Percentiles rank a stretch among this genome's conserved stretches.
Evolutionary conservation across 1,140 invertebrate genomes (phyloP).

Genomic region (Caerostris extrusa): DNA sequence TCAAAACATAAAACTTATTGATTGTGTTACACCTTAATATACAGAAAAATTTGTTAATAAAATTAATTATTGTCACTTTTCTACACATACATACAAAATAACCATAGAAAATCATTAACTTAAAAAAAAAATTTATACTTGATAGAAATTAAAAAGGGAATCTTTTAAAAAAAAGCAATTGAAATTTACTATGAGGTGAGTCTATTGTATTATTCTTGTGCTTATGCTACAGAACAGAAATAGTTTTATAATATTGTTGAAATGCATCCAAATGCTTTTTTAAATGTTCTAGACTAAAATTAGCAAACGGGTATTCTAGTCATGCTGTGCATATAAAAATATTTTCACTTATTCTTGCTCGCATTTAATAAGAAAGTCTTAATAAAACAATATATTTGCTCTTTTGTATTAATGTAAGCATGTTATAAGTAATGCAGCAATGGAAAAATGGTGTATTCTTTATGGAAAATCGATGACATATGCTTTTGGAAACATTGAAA

Average conservation of each 20-base stretch:
- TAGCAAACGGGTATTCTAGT: slow-evolving; percentile 71
- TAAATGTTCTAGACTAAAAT: slow-evolving; percentile 16
- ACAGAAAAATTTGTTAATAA: too few species aligned
- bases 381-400: background rate
- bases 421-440: too few species aligned
- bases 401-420: background rate
- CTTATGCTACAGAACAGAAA: slow-evolving; percentile 40
- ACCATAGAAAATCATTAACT: too few species aligned
- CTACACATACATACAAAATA: too few species aligned
- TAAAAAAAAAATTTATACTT: too few species aligned
- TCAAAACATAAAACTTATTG: too few species aligned
- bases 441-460: too few species aligned
- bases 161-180: too few species aligned
- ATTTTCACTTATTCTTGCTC: slow-evolving; percentile 3
- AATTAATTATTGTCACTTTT: too few species aligned
- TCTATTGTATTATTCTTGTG: background rate
- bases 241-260: slow-evolving; percentile 64
- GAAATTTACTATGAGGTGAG: background rate
- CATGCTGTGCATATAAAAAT: slow-evolving; percentile 32
- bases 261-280: slow-evolving; percentile 29
- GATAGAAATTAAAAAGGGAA: too few species aligned
- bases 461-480: background rate
- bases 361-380: background rate
- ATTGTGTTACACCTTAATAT: too few species aligned
- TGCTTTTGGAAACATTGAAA: background rate